Base-by-base conservation (phyloP, 2,888 invertebrate genomes). In the Cenopis cana region DNA sequence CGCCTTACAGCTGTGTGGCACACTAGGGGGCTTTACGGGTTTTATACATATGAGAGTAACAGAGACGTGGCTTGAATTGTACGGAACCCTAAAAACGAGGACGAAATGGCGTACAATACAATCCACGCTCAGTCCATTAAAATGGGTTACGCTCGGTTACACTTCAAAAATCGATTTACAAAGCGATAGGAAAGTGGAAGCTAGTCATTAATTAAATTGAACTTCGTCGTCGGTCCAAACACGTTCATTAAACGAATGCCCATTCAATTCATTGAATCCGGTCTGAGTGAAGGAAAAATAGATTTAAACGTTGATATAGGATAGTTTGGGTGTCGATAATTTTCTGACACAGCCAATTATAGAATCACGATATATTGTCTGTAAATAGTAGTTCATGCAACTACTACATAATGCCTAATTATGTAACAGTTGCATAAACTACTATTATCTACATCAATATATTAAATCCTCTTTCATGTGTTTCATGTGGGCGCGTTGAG, bases 111-210 rank as follows among this genome's bases (percentile, higher is more conserved):
- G 64, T 24, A 54, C 52, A 64, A 54, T 24, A 54, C 52, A 64
- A 54, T 64, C 20, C 52, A 20, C 33, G 33, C 64, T 24, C 64
- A n/a, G 20, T 33, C 50, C n/a, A 54, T 54, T 54, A 54, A n/a
- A 36, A 33, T 52, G 20, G 24, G 60, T 60, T 36, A 62, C 33
- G 52, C 36, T 64, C 54, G 52, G 36, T 64, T 64, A 64, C 64
- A 38, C 52, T 38, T 20, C 36, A 64, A 33, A 33, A 61, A 49
- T 64, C n/a, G 49, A 61, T 29, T 56, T 41, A 33, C 57, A 57
- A 67, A 67, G 57, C 50, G 50, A 52, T 50, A 68, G 59, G 38
- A 50, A 50, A 67, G 67, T 59, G 17, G 36, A 64, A 64, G 52
- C 64, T 38, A 64, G 52, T 54, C 64, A 52, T 54, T 64, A 54